phyloP scores from a whole-genome alignment of 2,888 invertebrate species.

The Stenolophus ochropezus region DNA sequence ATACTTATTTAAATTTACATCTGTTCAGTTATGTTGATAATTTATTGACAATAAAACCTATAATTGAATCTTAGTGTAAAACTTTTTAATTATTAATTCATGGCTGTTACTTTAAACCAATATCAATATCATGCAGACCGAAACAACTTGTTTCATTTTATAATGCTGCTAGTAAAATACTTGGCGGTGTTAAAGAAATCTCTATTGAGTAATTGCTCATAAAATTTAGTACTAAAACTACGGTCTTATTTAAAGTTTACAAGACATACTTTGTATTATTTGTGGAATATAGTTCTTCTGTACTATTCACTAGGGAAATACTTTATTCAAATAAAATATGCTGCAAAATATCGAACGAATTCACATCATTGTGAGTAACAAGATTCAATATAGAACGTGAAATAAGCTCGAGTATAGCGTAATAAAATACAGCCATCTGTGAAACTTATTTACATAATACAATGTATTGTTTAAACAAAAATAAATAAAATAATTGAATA shows the following conservation, averaged over 20 bases:
- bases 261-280: conserved; percentile 23
- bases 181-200: neutral
- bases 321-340: conserved; percentile 34
- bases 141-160: neutral
- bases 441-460: conserved; percentile 8
- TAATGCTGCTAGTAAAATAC: neutral
- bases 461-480: neutral
- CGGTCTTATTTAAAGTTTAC: conserved; percentile 9
- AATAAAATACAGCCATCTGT: neutral
- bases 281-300: neutral
- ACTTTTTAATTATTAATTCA: conserved; percentile 18
- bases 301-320: neutral
- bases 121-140: neutral
- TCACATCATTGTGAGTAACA: conserved; percentile 3
- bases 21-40: neutral
- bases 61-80: conserved; percentile 31
- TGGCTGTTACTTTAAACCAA: neutral
- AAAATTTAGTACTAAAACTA: conserved; percentile 1
- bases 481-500: neutral
- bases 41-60: conserved; percentile 8
- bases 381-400: conserved; percentile 1
- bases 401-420: neutral
- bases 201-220: conserved; percentile 14
- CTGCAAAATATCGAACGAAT: conserved; percentile 17
- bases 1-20: too few species aligned